phyloP scores from a whole-genome alignment of 2,797 vertebrate species.

The Thaleichthys pacificus region DNA sequence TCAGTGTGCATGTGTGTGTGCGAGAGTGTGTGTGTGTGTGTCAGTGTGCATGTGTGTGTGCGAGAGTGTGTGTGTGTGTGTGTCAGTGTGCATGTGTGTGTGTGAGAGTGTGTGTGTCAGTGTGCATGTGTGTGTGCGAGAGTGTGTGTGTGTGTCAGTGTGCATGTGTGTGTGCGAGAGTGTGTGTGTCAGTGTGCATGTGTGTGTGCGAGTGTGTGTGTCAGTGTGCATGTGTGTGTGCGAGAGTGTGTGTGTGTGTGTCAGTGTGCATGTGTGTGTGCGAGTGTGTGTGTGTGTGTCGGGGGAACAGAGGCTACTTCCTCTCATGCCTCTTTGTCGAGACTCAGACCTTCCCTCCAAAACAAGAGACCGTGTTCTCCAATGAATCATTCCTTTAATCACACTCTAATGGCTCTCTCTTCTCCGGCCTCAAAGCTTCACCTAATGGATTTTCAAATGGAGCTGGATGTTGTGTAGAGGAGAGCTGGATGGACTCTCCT shows the following conservation, averaged over 20 bases:
- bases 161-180: constrained; percentile 37
- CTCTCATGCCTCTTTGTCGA: constrained; percentile 1
- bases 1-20: neutral
- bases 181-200: neutral
- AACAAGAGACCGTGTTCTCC: constrained; percentile 53
- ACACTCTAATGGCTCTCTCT: constrained; percentile 50
- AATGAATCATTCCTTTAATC: constrained; percentile 71
- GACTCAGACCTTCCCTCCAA: constrained; percentile 59
- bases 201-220: neutral
- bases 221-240: neutral
- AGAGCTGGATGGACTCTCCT: constrained; percentile 52
- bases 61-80: constrained; percentile 30
- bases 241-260: neutral
- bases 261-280: constrained; percentile 19
- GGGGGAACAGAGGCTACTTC: neutral
- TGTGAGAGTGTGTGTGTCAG: neutral
- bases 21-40: neutral
- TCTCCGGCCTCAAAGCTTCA: constrained; percentile 52
- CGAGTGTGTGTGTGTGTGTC: constrained; percentile 31
- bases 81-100: no score
- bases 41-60: constrained; percentile 19
- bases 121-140: neutral
- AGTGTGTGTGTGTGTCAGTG: neutral
- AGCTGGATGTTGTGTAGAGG: constrained; percentile 62
- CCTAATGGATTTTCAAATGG: constrained; percentile 77